Percentiles rank a stretch among this genome's conserved stretches.
Conservation (phyloP, 35 echinoderm and acorn worm genomes). For the Apostichopus californicus region DNA sequence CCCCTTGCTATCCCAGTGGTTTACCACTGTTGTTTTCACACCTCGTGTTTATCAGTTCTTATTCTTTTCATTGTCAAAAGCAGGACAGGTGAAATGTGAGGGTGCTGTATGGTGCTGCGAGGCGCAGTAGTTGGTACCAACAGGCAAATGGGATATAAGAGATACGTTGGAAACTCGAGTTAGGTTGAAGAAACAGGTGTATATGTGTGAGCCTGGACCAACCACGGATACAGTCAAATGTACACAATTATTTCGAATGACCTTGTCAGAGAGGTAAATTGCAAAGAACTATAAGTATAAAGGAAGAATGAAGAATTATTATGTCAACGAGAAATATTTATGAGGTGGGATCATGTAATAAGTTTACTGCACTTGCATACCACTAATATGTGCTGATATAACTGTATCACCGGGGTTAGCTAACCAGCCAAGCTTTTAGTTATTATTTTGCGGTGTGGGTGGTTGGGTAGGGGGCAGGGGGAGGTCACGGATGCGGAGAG, state of each 20-base stretch:
- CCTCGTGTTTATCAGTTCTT: slow-evolving; percentile 21
- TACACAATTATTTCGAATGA: not conserved
- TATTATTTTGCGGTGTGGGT: too few species aligned
- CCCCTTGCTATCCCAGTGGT: slow-evolving; percentile 34
- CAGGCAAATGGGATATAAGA: not conserved
- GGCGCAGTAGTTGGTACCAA: slow-evolving; percentile 22
- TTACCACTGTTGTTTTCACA: slow-evolving; percentile 30
- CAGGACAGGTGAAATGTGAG: slow-evolving; percentile 21
- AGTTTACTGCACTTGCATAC: too few species aligned
- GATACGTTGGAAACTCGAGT: not conserved
- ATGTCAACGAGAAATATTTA: not conserved
- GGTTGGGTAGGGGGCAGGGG: too few species aligned
- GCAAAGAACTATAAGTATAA: not conserved
- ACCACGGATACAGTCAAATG: not conserved
- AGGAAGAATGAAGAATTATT: not conserved
- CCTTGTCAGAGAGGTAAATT: not conserved
- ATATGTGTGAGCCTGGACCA: not conserved
- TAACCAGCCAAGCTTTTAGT: too few species aligned
- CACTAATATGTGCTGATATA: too few species aligned
- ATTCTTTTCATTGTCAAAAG: not conserved
- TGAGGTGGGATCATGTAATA: too few species aligned
- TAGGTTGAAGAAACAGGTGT: slow-evolving; percentile 15
- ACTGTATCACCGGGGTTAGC: too few species aligned
- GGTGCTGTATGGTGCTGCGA: slow-evolving; percentile 23
- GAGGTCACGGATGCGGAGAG: too few species aligned